Percentiles rank a stretch among this genome's conserved stretches.
Conservation (phyloP, 37 sponge, comb jelly and placozoan species). For the Chondrosia reniformis region DNA sequence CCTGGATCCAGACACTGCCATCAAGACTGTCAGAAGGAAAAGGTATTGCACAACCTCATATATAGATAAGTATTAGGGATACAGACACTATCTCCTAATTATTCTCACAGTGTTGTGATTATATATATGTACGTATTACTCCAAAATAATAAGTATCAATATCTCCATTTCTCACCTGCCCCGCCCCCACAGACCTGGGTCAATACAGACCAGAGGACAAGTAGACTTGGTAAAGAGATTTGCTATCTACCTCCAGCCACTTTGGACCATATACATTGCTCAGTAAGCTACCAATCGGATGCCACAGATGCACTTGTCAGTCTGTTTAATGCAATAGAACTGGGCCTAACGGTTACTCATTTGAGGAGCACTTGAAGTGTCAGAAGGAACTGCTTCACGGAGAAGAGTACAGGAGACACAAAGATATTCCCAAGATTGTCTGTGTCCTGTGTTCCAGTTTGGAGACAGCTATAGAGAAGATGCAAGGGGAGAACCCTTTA, state of each 20-base stretch:
- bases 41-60: too few species aligned
- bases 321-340: neutral
- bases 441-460: neutral
- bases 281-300: neutral
- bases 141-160: too few species aligned
- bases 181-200: slow-evolving; percentile 68
- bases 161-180: neutral
- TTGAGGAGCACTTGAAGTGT: slow-evolving; percentile 39
- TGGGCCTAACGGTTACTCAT: neutral
- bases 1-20: slow-evolving; percentile 62
- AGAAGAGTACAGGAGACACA: slow-evolving; percentile 29
- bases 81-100: neutral
- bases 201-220: slow-evolving; percentile 83
- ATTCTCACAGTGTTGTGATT: neutral
- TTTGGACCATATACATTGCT: slow-evolving; percentile 76
- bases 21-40: slow-evolving; percentile 57
- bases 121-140: too few species aligned
- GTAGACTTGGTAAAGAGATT: slow-evolving; percentile 75
- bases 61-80: too few species aligned
- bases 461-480: neutral
- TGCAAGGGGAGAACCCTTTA: neutral
- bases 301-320: neutral
- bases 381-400: slow-evolving; percentile 68
- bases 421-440: slow-evolving; percentile 55
- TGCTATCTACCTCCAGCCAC: slow-evolving; percentile 41